Conservation (phyloP, 1,140 invertebrate genomes). For the Polypedilum pembai region DNA sequence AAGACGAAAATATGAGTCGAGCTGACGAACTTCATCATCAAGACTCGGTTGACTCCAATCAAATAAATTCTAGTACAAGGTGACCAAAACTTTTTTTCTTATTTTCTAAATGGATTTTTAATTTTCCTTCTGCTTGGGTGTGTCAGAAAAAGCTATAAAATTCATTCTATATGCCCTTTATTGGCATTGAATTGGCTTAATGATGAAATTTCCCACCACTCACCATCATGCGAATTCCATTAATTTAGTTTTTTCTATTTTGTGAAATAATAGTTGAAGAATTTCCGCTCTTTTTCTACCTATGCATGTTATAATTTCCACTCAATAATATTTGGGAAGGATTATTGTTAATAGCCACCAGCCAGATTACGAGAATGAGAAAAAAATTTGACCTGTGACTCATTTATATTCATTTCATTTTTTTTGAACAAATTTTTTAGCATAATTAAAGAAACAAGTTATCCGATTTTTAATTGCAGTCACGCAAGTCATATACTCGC, state of each 20-base stretch:
- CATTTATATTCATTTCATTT: neutral
- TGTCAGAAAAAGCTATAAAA: neutral
- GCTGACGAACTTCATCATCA: neutral
- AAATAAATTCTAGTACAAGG: slow-evolving; percentile 26
- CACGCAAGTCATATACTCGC: neutral
- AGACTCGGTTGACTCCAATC: neutral
- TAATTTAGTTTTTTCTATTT: neutral
- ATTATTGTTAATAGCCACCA: neutral
- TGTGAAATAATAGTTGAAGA: neutral
- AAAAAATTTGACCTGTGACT: neutral
- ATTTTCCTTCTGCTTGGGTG: neutral
- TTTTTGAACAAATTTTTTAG: neutral
- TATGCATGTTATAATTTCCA: neutral
- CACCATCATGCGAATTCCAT: slow-evolving; percentile 1
- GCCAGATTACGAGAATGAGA: neutral
- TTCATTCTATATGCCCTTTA: neutral
- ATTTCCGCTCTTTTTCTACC: neutral
- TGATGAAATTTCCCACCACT: neutral
- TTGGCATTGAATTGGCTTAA: neutral
- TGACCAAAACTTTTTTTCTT: neutral
- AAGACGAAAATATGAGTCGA: neutral
- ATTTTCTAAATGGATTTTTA: slow-evolving; percentile 3
- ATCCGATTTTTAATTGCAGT: neutral
- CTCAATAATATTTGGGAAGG: neutral
- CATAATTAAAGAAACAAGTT: neutral